Base-by-base conservation (phyloP, 2,888 invertebrate genomes). In the Yponomeuta malinellus region DNA sequence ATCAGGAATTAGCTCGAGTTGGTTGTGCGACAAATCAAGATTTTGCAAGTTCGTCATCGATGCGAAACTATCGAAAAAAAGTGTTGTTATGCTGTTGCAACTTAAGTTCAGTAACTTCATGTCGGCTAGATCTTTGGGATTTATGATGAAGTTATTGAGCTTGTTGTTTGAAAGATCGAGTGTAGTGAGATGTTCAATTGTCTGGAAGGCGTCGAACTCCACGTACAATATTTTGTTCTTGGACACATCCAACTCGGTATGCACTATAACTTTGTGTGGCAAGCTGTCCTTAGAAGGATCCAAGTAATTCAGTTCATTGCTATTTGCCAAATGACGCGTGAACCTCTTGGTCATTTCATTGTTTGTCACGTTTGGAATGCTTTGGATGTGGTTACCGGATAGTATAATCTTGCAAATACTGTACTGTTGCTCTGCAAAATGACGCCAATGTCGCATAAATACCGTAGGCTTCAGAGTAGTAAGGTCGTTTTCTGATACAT, bases 11-110 rank as follows among this genome's bases (percentile, higher is more conserved):
- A 77, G 76, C 10, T 85, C 78, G 31, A 92, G 76, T 10, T 69
- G 72, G 72, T 92, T 92, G 71, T 81, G 71, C 1, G 91, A 91
- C 63, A 92, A 77, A 76, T 92, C 91, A n/a, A 92, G 78, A 72
- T 86, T 88, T 71, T 88, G 84, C 48, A 92, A 79, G 72, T 81
- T 82, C 9, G 72, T 79, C 89, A 92, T 89, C 0, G 76, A 76
- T 0, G 77, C 78, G 72, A 92, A 92, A 48, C 83, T 87, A 59
- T 83, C 77, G 48, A 80, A 85, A 74, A 85, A 77, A 33, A 91
- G 77, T 10, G 76, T 74, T 0, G 75, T 75, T 12, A 92, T 82
- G 2, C 71, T 79, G 74, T 92, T 92, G 9, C 74, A 74, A 70
- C 90, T 91, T 6, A 92, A 74, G 73, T 92, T 90, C 10, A 91